Evolutionary conservation across 2,797 vertebrate genomes (phyloP).

Genomic region (Gobio occitaniae): DNA sequence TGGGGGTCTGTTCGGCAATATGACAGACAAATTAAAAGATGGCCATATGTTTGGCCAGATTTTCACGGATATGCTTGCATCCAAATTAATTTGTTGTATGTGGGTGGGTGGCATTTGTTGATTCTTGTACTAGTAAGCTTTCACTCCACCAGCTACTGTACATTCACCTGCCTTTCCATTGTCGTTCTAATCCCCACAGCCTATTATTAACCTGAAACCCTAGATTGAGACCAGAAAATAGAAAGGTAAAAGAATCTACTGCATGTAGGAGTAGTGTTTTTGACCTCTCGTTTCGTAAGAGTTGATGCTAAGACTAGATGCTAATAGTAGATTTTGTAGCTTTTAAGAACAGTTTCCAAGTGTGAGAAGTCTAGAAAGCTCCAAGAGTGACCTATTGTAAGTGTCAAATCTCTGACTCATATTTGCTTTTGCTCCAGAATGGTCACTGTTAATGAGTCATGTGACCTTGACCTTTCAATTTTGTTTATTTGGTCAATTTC

Average conservation of each 20-base stretch:
- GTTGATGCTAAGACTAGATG: not conserved
- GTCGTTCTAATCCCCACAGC: not conserved
- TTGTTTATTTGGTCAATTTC: not conserved
- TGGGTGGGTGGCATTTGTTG: conserved; percentile 28
- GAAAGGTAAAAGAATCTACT: not conserved
- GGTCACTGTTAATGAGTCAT: not conserved
- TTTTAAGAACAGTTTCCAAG: not conserved
- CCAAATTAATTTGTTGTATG: conserved; percentile 53
- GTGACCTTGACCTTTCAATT: conserved; percentile 3
- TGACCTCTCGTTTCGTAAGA: not conserved
- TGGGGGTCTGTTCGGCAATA: conserved; percentile 9
- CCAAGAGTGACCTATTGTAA: not conserved
- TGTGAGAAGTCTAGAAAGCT: not conserved
- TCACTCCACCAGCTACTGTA: not conserved
- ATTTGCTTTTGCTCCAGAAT: no score
- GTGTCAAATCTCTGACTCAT: not conserved
- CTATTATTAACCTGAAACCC: conserved; percentile 22
- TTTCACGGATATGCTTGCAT: conserved; percentile 58
- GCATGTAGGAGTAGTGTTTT: not conserved
- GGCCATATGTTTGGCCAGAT: conserved; percentile 48
- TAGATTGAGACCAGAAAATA: conserved; percentile 14
- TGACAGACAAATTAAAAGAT: conserved; percentile 35
- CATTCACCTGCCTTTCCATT: conserved; percentile 23
- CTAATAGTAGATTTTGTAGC: not conserved
- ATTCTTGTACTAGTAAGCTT: not conserved